These are phyloP conservation scores for Lithosia quadra DNA, from an alignment of 2,888 invertebrate genomes.

Conservation along the genomic window DNA sequence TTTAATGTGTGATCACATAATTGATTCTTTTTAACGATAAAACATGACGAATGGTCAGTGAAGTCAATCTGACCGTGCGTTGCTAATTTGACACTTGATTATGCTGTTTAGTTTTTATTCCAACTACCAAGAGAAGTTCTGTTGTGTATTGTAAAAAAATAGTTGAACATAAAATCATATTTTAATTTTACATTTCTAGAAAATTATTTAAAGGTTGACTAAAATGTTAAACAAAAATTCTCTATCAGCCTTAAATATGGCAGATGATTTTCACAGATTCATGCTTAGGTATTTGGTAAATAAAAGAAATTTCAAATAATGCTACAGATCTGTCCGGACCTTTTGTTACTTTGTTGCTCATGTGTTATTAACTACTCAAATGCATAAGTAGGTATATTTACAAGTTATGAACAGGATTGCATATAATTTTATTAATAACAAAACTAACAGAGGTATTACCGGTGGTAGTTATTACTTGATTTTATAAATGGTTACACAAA, in stretches of 20 bases:
- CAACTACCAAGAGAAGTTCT: conserved; percentile 15
- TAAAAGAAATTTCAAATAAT: too few species aligned
- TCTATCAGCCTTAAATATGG: too few species aligned
- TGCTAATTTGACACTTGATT: conserved; percentile 37
- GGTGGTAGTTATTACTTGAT: too few species aligned
- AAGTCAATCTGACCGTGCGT: conserved; percentile 26
- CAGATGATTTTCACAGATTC: too few species aligned
- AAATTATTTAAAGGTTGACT: too few species aligned
- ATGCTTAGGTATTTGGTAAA: too few species aligned
- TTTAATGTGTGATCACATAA: conserved; percentile 27
- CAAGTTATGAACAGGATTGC: too few species aligned
- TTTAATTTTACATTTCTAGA: neutral
- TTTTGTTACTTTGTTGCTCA: neutral
- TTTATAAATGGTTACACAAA: conserved; percentile 28
- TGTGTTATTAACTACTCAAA: neutral
- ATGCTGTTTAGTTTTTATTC: neutral
- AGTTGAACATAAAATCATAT: too few species aligned
- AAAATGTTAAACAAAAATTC: too few species aligned
- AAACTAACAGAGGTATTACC: conserved; percentile 9
- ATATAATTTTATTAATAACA: too few species aligned
- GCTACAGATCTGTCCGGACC: too few species aligned
- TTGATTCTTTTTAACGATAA: conserved; percentile 46
- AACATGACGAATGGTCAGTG: conserved; percentile 34
- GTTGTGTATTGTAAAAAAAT: conserved; percentile 13
- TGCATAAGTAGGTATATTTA: neutral